Conservation (phyloP, 1,140 invertebrate genomes). For the Caenorhabditis remanei region DNA sequence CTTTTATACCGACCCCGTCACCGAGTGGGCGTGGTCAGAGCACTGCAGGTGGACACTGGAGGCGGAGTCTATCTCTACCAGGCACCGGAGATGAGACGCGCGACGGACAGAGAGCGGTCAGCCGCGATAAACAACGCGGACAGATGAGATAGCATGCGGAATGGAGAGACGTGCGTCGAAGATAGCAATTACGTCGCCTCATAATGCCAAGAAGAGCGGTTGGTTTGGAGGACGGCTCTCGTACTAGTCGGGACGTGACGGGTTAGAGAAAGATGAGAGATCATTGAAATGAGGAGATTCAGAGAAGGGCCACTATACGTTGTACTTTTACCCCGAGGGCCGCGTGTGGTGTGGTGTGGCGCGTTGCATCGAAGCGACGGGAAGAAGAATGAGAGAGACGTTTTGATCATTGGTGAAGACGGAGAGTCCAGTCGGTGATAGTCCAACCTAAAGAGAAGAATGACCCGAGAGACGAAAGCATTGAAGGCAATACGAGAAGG, state of each 20-base stretch:
- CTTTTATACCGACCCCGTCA: slow-evolving; percentile 52
- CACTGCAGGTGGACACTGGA: slow-evolving; percentile 45
- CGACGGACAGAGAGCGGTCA: slow-evolving; percentile 52
- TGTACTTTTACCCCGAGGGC: slow-evolving; percentile 46
- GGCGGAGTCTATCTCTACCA: slow-evolving; percentile 44
- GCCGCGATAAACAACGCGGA: slow-evolving; percentile 54
- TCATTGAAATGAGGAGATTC: neutral
- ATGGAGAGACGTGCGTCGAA: neutral
- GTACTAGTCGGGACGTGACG: slow-evolving; percentile 46
- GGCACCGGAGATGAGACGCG: slow-evolving; percentile 51
- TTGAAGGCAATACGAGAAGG: neutral
- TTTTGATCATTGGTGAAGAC: neutral
- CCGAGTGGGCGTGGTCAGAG: slow-evolving; percentile 44
- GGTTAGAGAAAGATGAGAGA: neutral
- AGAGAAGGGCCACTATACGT: slow-evolving; percentile 48
- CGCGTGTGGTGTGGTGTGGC: slow-evolving; percentile 45
- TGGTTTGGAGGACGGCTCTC: slow-evolving; percentile 51
- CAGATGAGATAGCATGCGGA: neutral
- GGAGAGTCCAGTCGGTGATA: slow-evolving; percentile 10
- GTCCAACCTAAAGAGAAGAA: neutral
- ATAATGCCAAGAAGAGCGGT: slow-evolving; percentile 55
- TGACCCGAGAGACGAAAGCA: slow-evolving; percentile 12
- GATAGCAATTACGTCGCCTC: slow-evolving; percentile 38
- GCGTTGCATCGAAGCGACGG: slow-evolving; percentile 3
- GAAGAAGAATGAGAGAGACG: neutral